A percentile compares a stretch with the other conserved stretches of the same genome.
Conservation (phyloP, 2,797 vertebrate genomes). For the Molossus molossus region DNA sequence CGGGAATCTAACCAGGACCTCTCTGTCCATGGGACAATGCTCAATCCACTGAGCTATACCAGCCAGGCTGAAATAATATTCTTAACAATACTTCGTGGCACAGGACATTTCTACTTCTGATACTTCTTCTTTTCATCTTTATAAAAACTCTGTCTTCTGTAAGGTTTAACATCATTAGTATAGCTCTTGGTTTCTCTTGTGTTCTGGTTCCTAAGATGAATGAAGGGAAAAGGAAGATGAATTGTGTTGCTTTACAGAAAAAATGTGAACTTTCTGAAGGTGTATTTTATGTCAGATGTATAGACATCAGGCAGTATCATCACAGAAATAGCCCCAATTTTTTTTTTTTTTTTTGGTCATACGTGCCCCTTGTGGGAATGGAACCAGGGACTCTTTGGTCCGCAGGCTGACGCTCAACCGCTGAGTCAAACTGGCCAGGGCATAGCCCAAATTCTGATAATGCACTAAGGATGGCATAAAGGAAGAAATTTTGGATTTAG, state of each 20-base stretch:
- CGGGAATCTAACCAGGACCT: background rate
- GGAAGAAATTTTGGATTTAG: conserved; percentile 49
- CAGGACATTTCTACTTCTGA: conserved; percentile 6
- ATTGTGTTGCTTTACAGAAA: conserved; percentile 48
- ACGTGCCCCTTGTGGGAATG: too few relatives aligned
- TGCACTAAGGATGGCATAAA: background rate
- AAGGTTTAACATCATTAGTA: background rate
- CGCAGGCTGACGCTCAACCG: too few relatives aligned
- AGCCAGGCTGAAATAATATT: background rate
- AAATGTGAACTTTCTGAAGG: background rate
- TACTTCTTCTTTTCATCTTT: conserved; percentile 53
- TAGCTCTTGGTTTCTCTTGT: conserved; percentile 29
- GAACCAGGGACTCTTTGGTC: too few relatives aligned
- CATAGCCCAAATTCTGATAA: background rate
- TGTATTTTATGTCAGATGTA: conserved; percentile 49
- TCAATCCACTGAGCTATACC: background rate
- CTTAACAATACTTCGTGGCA: background rate
- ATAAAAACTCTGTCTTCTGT: background rate
- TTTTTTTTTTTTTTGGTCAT: background rate
- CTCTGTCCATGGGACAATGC: background rate
- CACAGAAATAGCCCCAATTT: background rate
- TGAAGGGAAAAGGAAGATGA: conserved; percentile 50
- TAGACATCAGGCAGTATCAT: background rate
- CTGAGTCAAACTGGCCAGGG: too few relatives aligned
- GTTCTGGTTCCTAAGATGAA: conserved; percentile 42